A percentile compares a stretch with the other conserved stretches of the same genome.
Evolutionary conservation across 2,113 vertebrate genomes (phyloP).

Genomic region (Hemibagrus wyckioides): DNA sequence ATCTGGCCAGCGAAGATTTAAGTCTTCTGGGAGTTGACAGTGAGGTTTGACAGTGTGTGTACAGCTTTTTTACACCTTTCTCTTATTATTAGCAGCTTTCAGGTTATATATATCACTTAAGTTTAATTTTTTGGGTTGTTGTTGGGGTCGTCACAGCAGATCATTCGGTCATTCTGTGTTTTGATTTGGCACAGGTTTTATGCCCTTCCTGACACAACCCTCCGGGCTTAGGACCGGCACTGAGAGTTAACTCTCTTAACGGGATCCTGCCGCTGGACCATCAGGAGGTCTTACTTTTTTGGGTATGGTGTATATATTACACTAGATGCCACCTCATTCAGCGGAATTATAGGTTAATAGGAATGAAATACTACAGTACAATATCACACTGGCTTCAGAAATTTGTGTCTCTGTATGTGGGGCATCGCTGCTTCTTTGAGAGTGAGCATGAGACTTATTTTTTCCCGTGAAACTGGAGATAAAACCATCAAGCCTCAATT

Average conservation of each 20-base stretch:
- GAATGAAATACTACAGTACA: conserved; percentile 26
- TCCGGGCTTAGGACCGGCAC: no score
- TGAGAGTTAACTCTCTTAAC: no score
- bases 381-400: neutral
- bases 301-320: conserved; percentile 31
- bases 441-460: neutral
- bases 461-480: neutral
- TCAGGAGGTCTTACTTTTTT: no score
- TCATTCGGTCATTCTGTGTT: no score
- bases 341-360: neutral
- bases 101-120: conserved; percentile 10
- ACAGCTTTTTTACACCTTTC: conserved; percentile 23
- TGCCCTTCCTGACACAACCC: no score
- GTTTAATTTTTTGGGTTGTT: no score
- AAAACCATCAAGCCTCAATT: neutral
- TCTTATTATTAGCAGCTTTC: conserved; percentile 41
- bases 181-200: no score
- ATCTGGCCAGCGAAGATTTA: conserved; percentile 40
- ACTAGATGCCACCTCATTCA: neutral
- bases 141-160: no score
- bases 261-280: no score
- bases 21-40: conserved; percentile 29
- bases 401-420: neutral
- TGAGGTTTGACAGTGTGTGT: conserved; percentile 11
- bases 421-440: neutral